Evolutionary conservation across 2,797 vertebrate genomes (phyloP), one percentile per base, ranked within the genome.

Genomic region (Holocentrus rufus): DNA sequence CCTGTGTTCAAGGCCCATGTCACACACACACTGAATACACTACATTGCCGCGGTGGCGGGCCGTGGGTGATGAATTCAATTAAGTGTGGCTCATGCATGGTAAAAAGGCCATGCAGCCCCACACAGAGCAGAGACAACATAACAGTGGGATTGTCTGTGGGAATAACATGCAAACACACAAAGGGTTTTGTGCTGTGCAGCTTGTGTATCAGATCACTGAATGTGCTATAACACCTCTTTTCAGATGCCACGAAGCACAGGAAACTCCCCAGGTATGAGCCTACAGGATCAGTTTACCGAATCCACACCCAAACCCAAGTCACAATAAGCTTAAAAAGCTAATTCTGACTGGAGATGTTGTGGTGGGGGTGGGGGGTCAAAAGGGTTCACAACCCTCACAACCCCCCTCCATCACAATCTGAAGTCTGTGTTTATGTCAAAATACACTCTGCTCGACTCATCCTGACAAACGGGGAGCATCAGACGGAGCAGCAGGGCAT

Each of bases 371-470:
- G 83, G 31, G 14, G 47, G 85, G 86, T 86, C 79, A 80, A 61
- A 76, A 9, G 0, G 86, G 79, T 80, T 85, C 79, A 67, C 58
- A 42, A 55, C 55, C 25, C 25, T 27, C 25, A 27, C 25, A 27
- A n/a, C 42, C 52, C 39, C 47, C 39, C 42, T 76, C 64, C 53
- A 46, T 82, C 69, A 79, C 72, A 72, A 69, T 6, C 63, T 52
- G 31, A 25, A 69, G 53, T 66, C 1, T 1, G 2, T 88, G 86
- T 89, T 90, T 86, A 79, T 77, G 84, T 82, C 76, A 69, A 80
- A 89, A 88, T 56, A 86, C 23, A 27, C 71, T 71, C 54, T 15
- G 54, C 22, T 64, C n/a, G 44, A 58, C 55, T 76, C 2, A 1
- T 69, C 52, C 77, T 71, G 82, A 77, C 87, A 74, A 42, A 74